Base-by-base conservation (phyloP, 2,888 invertebrate genomes). In the Keiferia lycopersicella region DNA sequence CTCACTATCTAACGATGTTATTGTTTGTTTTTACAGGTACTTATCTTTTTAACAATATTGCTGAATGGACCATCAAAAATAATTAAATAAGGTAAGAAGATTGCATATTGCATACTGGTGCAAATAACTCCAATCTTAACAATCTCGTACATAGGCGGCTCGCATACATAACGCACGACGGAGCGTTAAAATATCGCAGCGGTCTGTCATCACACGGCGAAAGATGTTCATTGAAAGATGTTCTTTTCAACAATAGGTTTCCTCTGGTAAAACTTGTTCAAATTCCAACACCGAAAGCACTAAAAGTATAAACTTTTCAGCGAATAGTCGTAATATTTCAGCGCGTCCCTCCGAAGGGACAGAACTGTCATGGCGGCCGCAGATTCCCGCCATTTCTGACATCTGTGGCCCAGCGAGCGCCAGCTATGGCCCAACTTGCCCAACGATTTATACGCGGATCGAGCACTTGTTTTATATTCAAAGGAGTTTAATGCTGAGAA, bases 381-480 rank as follows among this genome's bases (percentile, higher is more conserved):
- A 22, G 26, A 26, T 53, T 51, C 0, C 22, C 22, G 51, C 51
- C 51, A 53, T 53, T 53, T 14, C 22, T 22, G 22, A 11, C 51
- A 53, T 12, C 51, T 53, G 51, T 22, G 51, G 51, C 22, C 26
- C 3, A n/a, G 34, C 56, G 56, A 16, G 2, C 34, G 56, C 34
- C 14, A 56, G 34, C 56, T 16, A 56, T 56, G 30, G 56, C 16
- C 56, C 56, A 56, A 56, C 56, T 56, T 56, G 56, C 6, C 3
- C 34, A 14, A 56, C 51, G 16, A 56, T 56, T 56, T 56, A 56
- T 56, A 16, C 34, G 7, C 16, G 26, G n/a, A 34, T 56, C 34
- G 56, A 34, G 8, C 34, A 56, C 56, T 56, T 26, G 16, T 56
- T 56, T 56, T 26, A 56, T 34, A 56, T 56, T 56, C 56, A 34